Evolutionary conservation across 2,888 invertebrate genomes (phyloP).

Genomic region (Leptinotarsa rubiginosa): DNA sequence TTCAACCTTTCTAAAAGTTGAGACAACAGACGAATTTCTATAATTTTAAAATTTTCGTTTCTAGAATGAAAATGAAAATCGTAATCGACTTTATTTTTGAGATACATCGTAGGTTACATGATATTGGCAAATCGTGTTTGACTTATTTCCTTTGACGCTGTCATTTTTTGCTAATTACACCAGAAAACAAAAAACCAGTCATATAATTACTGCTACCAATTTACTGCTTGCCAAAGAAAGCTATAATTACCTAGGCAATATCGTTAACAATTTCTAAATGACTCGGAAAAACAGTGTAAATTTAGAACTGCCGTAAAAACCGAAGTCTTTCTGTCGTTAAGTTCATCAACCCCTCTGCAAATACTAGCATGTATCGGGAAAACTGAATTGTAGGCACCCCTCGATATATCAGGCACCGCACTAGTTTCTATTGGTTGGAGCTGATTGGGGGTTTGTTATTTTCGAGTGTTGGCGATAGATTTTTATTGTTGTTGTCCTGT

Average conservation of each 20-base stretch:
- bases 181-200: not conserved
- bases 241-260: not conserved
- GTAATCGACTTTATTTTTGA: too few relatives aligned
- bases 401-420: conserved; percentile 2
- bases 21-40: too few relatives aligned
- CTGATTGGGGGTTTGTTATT: not conserved
- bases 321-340: not conserved
- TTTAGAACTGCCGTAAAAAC: not conserved
- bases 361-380: conserved; percentile 12
- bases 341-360: conserved; percentile 2
- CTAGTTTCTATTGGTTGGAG: conserved; percentile 14
- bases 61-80: too few relatives aligned
- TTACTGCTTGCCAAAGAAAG: not conserved
- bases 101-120: too few relatives aligned
- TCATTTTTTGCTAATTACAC: not conserved
- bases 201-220: not conserved
- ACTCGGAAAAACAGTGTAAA: not conserved
- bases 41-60: too few relatives aligned
- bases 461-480: not conserved
- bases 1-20: too few relatives aligned
- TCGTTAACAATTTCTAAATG: not conserved
- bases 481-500: not conserved
- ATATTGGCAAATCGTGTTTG: too few relatives aligned
- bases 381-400: conserved; percentile 7
- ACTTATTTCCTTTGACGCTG: too few relatives aligned